Conservation (phyloP, 2,113 vertebrate species). For the Oryzias melastigma region DNA sequence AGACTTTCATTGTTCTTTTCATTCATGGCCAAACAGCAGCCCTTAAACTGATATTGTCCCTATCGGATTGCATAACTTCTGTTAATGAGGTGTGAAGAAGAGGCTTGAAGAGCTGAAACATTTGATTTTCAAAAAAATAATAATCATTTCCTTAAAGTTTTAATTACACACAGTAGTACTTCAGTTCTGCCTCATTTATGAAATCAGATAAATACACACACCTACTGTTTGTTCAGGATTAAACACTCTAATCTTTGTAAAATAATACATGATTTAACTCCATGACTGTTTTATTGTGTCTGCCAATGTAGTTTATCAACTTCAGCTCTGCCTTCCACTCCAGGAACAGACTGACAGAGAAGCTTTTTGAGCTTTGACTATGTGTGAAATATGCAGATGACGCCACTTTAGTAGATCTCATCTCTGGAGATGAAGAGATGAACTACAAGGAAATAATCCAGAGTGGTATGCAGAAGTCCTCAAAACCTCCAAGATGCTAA, state of each 20-base stretch:
- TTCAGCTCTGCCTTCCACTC: too few relatives aligned
- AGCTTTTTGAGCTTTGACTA: too few relatives aligned
- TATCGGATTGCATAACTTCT: conserved; percentile 41
- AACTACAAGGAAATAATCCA: too few relatives aligned
- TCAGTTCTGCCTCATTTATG: conserved; percentile 62
- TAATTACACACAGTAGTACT: conserved; percentile 68
- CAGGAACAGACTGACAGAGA: too few relatives aligned
- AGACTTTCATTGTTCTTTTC: conserved; percentile 26
- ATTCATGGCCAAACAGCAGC: conserved; percentile 52
- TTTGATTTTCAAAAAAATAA: too few relatives aligned
- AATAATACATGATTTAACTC: conserved; percentile 17
- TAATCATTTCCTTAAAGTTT: conserved; percentile 26
- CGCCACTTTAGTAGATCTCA: too few relatives aligned
- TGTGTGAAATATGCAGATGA: too few relatives aligned
- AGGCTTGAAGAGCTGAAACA: neutral
- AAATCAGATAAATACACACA: conserved; percentile 52
- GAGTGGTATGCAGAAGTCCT: too few relatives aligned
- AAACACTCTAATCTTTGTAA: conserved; percentile 55
- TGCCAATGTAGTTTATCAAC: too few relatives aligned
- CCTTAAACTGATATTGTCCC: conserved; percentile 44
- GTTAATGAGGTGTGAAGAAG: conserved; percentile 17
- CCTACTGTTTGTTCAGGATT: conserved; percentile 74
- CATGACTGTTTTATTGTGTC: too few relatives aligned
- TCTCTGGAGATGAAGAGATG: too few relatives aligned
- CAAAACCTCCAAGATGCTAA: too few relatives aligned